A percentile compares a stretch with the other conserved stretches of the same genome.
Evolutionary conservation across 1,140 invertebrate genomes (phyloP).

Genomic region (Chrysopa pallens): DNA sequence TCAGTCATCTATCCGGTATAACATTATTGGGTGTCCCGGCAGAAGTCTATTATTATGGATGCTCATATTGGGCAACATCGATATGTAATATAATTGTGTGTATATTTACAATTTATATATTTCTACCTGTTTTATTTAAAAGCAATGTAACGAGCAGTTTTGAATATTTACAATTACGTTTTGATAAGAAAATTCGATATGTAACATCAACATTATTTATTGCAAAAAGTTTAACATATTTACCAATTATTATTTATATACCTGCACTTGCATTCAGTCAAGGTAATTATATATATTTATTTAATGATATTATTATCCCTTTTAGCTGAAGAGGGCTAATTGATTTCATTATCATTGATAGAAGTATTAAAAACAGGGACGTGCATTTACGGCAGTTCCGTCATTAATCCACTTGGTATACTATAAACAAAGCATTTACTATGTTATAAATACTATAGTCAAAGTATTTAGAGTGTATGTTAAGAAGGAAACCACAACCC

Average conservation of each 20-base stretch:
- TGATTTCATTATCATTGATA: no score
- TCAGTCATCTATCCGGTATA: conserved; percentile 64
- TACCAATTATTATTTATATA: conserved; percentile 41
- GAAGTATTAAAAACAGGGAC: no score
- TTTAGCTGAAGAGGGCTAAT: no score
- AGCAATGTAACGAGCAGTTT: conserved; percentile 57
- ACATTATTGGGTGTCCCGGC: conserved; percentile 59
- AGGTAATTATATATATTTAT: no score
- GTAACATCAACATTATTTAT: conserved; percentile 39
- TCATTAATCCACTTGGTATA: no score
- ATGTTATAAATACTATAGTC: no score
- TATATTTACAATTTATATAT: conserved; percentile 22
- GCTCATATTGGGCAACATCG: conserved; percentile 40
- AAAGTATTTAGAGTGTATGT: no score
- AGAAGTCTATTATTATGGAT: conserved; percentile 58
- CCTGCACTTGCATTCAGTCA: conserved; percentile 39
- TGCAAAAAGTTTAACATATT: conserved; percentile 25
- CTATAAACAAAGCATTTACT: no score
- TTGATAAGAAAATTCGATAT: conserved; percentile 26
- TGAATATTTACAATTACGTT: conserved; percentile 37
- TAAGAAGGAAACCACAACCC: no score
- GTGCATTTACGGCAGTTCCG: no score
- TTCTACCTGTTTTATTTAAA: conserved; percentile 51
- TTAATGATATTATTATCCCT: no score
- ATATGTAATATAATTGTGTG: conserved; percentile 41